These are phyloP conservation scores for Scaptomyza cyrtandrae DNA, from an alignment of 2,888 invertebrate species.

Conservation along the genomic window DNA sequence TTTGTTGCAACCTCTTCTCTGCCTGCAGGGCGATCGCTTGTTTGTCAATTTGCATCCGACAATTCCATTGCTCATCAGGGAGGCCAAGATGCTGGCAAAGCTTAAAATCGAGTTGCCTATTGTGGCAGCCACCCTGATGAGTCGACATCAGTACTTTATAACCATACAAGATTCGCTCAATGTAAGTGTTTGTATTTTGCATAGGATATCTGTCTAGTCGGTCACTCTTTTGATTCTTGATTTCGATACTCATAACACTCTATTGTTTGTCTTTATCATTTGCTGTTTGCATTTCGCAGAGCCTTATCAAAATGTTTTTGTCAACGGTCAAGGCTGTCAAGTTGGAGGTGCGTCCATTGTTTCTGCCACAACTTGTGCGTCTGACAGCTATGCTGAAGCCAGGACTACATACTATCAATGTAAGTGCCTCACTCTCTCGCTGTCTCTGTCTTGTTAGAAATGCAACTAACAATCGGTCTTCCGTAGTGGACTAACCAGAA, in stretches of 20 bases:
- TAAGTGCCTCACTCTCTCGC: conserved; percentile 54
- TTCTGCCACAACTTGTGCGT: conserved; percentile 94
- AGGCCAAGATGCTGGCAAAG: conserved; percentile 93
- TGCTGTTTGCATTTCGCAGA: conserved; percentile 84
- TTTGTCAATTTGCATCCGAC: conserved; percentile 92
- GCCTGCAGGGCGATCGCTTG: conserved; percentile 86
- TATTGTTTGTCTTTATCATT: not conserved
- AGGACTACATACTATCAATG: conserved; percentile 90
- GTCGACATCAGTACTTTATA: conserved; percentile 91
- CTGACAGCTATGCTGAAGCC: conserved; percentile 93
- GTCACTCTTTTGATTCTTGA: not conserved
- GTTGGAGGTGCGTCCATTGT: conserved; percentile 94
- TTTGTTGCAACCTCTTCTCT: conserved; percentile 82
- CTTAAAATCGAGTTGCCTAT: conserved; percentile 92
- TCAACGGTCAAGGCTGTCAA: conserved; percentile 91
- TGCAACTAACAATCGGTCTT: conserved; percentile 9
- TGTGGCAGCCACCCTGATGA: conserved; percentile 91
- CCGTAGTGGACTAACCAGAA: conserved; percentile 92
- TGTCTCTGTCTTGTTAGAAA: not conserved
- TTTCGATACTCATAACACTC: not conserved
- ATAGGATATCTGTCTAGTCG: not conserved
- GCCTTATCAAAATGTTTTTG: conserved; percentile 91
- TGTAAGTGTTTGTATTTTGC: conserved; percentile 83
- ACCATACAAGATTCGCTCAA: conserved; percentile 91
- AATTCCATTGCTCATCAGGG: conserved; percentile 90